Percentiles rank a stretch among this genome's conserved stretches.
phyloP scores from a whole-genome alignment of 1,140 invertebrate genomes.

The Mercenaria mercenaria region DNA sequence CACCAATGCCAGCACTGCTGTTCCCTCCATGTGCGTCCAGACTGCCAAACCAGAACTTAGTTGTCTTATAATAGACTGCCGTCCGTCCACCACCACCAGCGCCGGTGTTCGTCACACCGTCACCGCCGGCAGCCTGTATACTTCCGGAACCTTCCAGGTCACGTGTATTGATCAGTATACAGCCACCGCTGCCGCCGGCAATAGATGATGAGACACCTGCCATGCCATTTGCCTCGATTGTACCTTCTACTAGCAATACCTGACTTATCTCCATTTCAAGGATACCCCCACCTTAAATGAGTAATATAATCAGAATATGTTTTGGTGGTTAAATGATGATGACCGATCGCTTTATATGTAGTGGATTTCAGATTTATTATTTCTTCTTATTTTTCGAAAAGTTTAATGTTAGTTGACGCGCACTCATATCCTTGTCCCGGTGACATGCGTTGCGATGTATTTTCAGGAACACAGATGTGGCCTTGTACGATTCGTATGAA shows the following conservation, averaged over 20 bases:
- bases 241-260: slow-evolving; percentile 73
- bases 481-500: too few relatives aligned
- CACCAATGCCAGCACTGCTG: slow-evolving; percentile 63
- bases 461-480: too few relatives aligned
- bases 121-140: slow-evolving; percentile 74
- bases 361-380: too few relatives aligned
- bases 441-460: too few relatives aligned
- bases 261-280: slow-evolving; percentile 62
- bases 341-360: too few relatives aligned
- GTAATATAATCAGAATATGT: too few relatives aligned
- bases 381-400: too few relatives aligned
- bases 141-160: slow-evolving; percentile 76
- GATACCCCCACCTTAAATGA: slow-evolving; percentile 73
- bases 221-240: slow-evolving; percentile 72
- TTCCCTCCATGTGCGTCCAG: slow-evolving; percentile 71
- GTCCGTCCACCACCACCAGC: slow-evolving; percentile 77
- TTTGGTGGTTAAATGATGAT: too few relatives aligned
- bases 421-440: too few relatives aligned
- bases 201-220: slow-evolving; percentile 35
- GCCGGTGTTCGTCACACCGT: slow-evolving; percentile 45
- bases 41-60: slow-evolving; percentile 71
- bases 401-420: too few relatives aligned
- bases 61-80: slow-evolving; percentile 72
- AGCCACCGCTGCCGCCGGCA: slow-evolving; percentile 77
- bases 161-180: slow-evolving; percentile 70